These are phyloP conservation scores for Cactoblastis cactorum DNA, from an alignment of 2,888 invertebrate genomes.

Conservation along the genomic window DNA sequence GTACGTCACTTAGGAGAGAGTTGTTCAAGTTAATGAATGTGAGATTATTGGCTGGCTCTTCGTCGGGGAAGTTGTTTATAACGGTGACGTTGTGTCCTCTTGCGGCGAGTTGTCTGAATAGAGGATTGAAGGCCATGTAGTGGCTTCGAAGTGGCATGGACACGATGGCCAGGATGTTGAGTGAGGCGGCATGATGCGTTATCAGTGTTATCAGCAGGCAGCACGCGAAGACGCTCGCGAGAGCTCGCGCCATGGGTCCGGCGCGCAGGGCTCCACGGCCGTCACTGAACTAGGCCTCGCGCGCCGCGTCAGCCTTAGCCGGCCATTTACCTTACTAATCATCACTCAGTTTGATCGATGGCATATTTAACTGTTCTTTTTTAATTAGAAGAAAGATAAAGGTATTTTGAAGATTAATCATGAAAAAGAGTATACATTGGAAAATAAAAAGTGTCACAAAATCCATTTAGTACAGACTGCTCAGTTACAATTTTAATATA, in stretches of 20 bases:
- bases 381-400: no score
- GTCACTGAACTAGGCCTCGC: conserved; percentile 22
- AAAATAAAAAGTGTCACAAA: no score
- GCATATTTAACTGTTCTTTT: neutral
- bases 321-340: neutral
- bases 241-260: conserved; percentile 22
- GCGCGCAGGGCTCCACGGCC: conserved; percentile 17
- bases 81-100: conserved; percentile 81
- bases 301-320: neutral
- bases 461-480: no score
- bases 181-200: conserved; percentile 40
- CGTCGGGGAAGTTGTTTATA: conserved; percentile 75
- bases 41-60: conserved; percentile 60
- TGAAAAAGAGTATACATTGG: no score
- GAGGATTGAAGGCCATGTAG: conserved; percentile 77
- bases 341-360: neutral
- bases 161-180: conserved; percentile 68
- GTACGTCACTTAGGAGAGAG: conserved; percentile 17
- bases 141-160: conserved; percentile 81
- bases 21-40: conserved; percentile 67
- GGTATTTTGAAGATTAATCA: no score
- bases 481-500: no score
- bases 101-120: conserved; percentile 73
- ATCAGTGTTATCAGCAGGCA: conserved; percentile 4
- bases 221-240: neutral